Conservation (phyloP, 2,113 vertebrate species). For the Corydoras sp. region DNA sequence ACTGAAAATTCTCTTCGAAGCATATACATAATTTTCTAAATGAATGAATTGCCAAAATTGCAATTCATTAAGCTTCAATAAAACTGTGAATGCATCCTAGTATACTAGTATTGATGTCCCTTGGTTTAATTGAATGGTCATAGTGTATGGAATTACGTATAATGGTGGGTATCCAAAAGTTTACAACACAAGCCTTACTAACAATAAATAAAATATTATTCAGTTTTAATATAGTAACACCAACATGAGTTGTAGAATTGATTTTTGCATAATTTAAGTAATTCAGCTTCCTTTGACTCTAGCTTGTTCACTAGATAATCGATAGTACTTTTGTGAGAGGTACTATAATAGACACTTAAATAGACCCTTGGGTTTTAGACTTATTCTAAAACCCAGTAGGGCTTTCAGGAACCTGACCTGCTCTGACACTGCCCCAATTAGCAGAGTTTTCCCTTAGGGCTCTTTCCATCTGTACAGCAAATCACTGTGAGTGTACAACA, state of each 20-base stretch:
- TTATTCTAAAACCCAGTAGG: slow-evolving; percentile 7
- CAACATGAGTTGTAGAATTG: not conserved
- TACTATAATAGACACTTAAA: slow-evolving; percentile 8
- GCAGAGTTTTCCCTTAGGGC: slow-evolving; percentile 32
- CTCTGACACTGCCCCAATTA: slow-evolving; percentile 57
- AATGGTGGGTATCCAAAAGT: too few species aligned
- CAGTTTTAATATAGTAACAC: slow-evolving; percentile 6
- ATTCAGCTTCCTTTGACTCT: slow-evolving; percentile 10
- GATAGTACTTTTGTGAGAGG: slow-evolving; percentile 9
- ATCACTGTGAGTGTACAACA: slow-evolving; percentile 35
- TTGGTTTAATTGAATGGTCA: too few species aligned
- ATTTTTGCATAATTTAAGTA: slow-evolving; percentile 21
- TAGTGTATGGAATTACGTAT: too few species aligned
- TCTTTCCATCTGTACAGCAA: slow-evolving; percentile 37
- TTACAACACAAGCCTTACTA: too few species aligned
- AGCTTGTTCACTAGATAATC: slow-evolving; percentile 11
- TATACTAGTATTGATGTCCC: too few species aligned
- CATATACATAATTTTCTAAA: too few species aligned
- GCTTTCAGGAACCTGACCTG: slow-evolving; percentile 22
- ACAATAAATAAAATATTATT: too few species aligned
- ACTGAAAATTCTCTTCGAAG: too few species aligned
- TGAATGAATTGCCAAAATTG: too few species aligned
- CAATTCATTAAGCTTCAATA: too few species aligned
- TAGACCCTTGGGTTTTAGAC: slow-evolving; percentile 6
- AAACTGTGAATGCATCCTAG: too few species aligned